These are phyloP conservation scores for Psilopogon haemacephalus DNA, from an alignment of 2,113 vertebrate species.

Conservation along the genomic window DNA sequence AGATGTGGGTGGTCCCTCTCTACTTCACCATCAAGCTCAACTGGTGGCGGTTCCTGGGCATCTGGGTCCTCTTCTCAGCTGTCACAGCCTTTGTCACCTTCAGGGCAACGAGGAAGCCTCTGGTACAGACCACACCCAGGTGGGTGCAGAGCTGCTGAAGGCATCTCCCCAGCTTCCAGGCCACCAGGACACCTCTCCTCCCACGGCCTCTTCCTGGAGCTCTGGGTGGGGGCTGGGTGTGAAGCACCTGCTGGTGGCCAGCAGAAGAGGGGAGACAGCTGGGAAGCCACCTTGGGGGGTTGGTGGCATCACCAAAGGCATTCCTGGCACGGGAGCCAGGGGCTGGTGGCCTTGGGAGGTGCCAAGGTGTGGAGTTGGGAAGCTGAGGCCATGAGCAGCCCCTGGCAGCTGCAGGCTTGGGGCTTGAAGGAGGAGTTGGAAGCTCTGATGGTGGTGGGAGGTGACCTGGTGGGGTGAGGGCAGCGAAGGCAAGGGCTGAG, in stretches of 20 bases:
- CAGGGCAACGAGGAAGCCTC: conserved; percentile 92
- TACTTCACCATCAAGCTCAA: conserved; percentile 98
- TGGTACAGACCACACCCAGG: conserved; percentile 94
- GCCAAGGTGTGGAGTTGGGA: background rate
- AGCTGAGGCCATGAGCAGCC: background rate
- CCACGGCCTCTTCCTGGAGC: background rate
- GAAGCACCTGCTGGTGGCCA: background rate
- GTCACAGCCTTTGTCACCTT: conserved; percentile 93
- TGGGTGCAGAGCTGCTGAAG: conserved; percentile 3
- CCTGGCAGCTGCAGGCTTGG: fast-evolving
- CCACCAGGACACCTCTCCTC: background rate
- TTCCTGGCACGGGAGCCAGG: fast-evolving
- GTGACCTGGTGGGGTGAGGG: background rate
- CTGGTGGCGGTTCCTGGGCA: conserved; percentile 96
- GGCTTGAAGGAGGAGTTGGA: too few species aligned
- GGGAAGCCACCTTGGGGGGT: fast-evolving
- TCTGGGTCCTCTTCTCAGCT: conserved; percentile 93
- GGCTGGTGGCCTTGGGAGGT: background rate
- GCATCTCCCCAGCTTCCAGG: background rate
- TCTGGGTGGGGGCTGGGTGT: fast-evolving
- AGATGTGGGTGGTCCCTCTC: conserved; percentile 99
- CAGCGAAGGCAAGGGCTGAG: background rate
- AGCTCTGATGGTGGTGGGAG: fast-evolving
- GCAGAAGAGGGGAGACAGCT: fast-evolving
- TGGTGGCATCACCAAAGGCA: background rate